These are phyloP conservation scores for Cotesia glomerata DNA, from an alignment of 1,140 invertebrate genomes.

Conservation along the genomic window DNA sequence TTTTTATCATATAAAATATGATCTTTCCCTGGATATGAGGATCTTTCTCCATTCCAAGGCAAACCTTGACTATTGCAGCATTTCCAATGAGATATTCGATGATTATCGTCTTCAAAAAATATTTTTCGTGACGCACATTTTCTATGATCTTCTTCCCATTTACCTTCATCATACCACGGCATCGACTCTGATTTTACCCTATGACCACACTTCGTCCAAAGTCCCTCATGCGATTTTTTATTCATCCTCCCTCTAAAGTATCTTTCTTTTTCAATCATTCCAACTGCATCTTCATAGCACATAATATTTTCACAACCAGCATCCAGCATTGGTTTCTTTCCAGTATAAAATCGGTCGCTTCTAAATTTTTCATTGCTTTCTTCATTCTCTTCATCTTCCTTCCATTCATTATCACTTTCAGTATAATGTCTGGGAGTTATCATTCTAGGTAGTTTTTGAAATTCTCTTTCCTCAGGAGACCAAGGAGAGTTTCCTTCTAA, in stretches of 20 bases:
- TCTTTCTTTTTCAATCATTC: constrained; percentile 40
- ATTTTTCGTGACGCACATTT: constrained; percentile 49
- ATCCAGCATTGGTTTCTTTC: constrained; percentile 43
- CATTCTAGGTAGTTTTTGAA: constrained; percentile 54
- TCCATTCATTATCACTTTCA: constrained; percentile 63
- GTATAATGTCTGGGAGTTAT: constrained; percentile 49
- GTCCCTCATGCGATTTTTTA: constrained; percentile 45
- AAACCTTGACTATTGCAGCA: constrained; percentile 49
- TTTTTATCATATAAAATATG: constrained; percentile 57
- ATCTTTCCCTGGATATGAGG: constrained; percentile 24
- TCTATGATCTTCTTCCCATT: constrained; percentile 59
- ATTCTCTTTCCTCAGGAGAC: constrained; percentile 79
- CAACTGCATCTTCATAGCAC: constrained; percentile 47
- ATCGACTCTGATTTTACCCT: constrained; percentile 45
- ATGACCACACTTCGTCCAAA: constrained; percentile 47
- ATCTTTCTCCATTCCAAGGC: constrained; percentile 48
- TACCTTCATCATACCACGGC: constrained; percentile 52
- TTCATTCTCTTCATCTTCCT: constrained; percentile 58
- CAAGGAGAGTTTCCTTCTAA: constrained; percentile 72
- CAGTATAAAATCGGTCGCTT: constrained; percentile 39
- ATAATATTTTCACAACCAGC: constrained; percentile 44
- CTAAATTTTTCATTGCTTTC: constrained; percentile 53
- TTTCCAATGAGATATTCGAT: constrained; percentile 56
- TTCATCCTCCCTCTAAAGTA: constrained; percentile 48
- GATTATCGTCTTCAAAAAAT: constrained; percentile 58